A percentile compares a stretch with the other conserved stretches of the same genome.
Evolutionary conservation across 2,113 vertebrate species (phyloP).

Genomic region (Xyliphius kryptos): DNA sequence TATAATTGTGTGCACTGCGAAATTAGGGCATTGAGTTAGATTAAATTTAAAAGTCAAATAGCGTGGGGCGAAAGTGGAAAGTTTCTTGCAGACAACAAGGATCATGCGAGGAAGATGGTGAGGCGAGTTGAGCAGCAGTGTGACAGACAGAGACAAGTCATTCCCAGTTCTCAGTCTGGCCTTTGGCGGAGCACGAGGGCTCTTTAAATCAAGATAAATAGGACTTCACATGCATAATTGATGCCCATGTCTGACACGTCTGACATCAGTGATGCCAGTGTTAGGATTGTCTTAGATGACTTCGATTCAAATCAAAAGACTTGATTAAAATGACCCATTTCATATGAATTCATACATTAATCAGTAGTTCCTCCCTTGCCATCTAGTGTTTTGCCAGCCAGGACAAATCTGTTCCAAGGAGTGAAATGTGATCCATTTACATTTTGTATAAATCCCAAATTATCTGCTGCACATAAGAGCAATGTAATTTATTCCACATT

Average conservation of each 20-base stretch:
- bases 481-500: too few relatives aligned
- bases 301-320: slow-evolving; percentile 12
- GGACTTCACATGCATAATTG: slow-evolving; percentile 17
- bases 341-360: slow-evolving; percentile 24
- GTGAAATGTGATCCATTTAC: slow-evolving; percentile 18
- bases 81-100: slow-evolving; percentile 15
- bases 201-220: slow-evolving; percentile 37
- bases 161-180: slow-evolving; percentile 48
- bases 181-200: too few relatives aligned
- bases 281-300: slow-evolving; percentile 16
- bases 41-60: slow-evolving; percentile 93
- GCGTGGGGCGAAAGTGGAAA: slow-evolving; percentile 24
- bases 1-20: slow-evolving; percentile 82
- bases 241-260: slow-evolving; percentile 1
- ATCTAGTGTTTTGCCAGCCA: neutral
- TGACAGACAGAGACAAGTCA: too few relatives aligned
- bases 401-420: slow-evolving; percentile 8
- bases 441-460: slow-evolving; percentile 37
- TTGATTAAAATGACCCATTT: slow-evolving; percentile 25
- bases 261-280: slow-evolving; percentile 8
- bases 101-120: neutral
- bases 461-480: slow-evolving; percentile 7
- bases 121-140: slow-evolving; percentile 28
- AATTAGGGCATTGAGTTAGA: slow-evolving; percentile 74
- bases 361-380: slow-evolving; percentile 13